Conservation (phyloP, 2,113 vertebrate species). For the Pituophis catenifer region DNA sequence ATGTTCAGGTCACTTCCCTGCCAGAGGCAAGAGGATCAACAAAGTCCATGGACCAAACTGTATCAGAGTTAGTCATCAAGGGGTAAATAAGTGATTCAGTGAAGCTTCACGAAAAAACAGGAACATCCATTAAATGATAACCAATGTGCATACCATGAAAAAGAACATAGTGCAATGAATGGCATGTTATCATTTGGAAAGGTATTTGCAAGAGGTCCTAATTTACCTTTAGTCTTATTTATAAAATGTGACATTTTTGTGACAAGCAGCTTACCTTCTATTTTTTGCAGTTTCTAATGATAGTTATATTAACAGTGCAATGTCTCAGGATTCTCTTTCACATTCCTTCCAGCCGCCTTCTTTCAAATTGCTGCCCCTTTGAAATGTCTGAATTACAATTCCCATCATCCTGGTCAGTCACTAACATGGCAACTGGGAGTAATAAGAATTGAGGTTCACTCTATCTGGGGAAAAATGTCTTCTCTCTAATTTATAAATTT, state of each 20-base stretch:
- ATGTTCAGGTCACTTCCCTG: not conserved
- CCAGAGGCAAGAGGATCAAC: not conserved
- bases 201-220: not conserved
- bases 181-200: not conserved
- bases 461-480: not conserved
- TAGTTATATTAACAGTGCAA: not conserved
- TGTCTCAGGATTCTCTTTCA: not conserved
- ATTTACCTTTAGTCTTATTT: not conserved
- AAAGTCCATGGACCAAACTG: not conserved
- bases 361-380: not conserved
- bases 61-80: constrained; percentile 17
- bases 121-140: not conserved
- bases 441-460: not conserved
- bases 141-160: not conserved
- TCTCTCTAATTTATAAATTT: not conserved
- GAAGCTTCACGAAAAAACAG: not conserved
- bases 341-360: not conserved
- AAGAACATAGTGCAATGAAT: not conserved
- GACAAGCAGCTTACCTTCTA: not conserved
- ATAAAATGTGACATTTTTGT: not conserved
- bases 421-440: not conserved
- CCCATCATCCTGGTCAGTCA: not conserved
- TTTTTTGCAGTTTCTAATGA: not conserved
- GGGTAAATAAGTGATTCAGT: constrained; percentile 1
- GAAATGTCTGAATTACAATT: not conserved